Conservation (phyloP, 2,797 vertebrate species). For the Dallia pectoralis region DNA sequence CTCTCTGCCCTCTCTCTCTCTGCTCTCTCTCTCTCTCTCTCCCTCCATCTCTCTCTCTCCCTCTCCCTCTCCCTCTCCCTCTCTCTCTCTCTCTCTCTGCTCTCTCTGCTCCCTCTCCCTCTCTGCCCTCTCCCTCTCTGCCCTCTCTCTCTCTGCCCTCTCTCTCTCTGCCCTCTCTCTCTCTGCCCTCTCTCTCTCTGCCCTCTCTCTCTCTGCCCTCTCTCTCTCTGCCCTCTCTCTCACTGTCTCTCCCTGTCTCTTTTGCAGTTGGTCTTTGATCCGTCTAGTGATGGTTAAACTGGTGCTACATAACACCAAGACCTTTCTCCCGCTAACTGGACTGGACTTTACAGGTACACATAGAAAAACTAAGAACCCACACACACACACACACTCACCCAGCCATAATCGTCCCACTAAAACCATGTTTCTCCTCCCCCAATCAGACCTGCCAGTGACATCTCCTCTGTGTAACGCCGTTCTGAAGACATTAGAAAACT, state of each 20-base stretch:
- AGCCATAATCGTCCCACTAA: not conserved
- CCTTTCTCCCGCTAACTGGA: conserved; percentile 92
- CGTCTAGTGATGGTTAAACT: conserved; percentile 94
- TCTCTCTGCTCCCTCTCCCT: too few relatives aligned
- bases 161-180: not conserved
- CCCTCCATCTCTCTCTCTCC: too few relatives aligned
- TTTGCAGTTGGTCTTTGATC: conserved; percentile 89
- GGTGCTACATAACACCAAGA: conserved; percentile 90
- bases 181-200: not conserved
- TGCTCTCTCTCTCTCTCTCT: too few relatives aligned
- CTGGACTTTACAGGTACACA: conserved; percentile 88
- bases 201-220: too few relatives aligned
- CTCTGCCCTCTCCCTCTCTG: too few relatives aligned
- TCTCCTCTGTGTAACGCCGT: conserved; percentile 91
- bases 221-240: not conserved
- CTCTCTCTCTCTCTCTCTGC: too few relatives aligned
- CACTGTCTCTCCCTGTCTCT: too few relatives aligned
- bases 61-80: too few relatives aligned
- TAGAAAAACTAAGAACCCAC: not conserved
- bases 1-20: rapidly evolving
- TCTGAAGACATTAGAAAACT: conserved; percentile 93
- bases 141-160: not conserved
- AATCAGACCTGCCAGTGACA: conserved; percentile 88
- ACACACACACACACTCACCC: conserved; percentile 1
- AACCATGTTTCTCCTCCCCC: not conserved